These are phyloP conservation scores for Lepidocolaptes lacrymiger DNA, from an alignment of 2,797 vertebrate genomes.

Conservation along the genomic window DNA sequence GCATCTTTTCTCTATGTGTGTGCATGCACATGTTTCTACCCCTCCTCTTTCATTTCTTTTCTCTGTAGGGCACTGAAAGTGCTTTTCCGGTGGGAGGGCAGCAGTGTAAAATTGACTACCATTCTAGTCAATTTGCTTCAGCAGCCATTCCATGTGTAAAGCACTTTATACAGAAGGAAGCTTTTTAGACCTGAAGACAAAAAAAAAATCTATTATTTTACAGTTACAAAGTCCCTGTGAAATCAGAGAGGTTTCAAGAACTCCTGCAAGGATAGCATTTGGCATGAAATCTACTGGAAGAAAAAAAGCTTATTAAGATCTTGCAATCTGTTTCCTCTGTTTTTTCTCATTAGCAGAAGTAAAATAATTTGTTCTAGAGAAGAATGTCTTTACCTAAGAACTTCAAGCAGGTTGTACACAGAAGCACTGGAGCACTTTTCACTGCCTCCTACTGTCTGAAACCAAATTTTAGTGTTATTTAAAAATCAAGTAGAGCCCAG, in stretches of 20 bases:
- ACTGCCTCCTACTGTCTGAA: background rate
- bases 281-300: background rate
- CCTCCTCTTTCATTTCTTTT: conserved; percentile 38
- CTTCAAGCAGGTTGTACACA: background rate
- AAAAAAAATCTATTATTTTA: conserved; percentile 38
- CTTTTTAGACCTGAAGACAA: conserved; percentile 44
- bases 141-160: conserved; percentile 63
- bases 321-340: conserved; percentile 17
- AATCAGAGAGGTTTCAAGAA: conserved; percentile 44
- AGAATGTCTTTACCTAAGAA: background rate
- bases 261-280: background rate
- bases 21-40: background rate
- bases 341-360: conserved; percentile 30
- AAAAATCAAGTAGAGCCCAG: background rate
- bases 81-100: conserved; percentile 58
- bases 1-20: background rate
- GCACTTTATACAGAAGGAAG: conserved; percentile 41
- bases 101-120: conserved; percentile 52
- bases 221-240: background rate
- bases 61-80: conserved; percentile 51
- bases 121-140: conserved; percentile 65
- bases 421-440: background rate
- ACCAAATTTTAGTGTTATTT: background rate
- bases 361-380: conserved; percentile 18
- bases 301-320: background rate